Evolutionary conservation across 2,888 invertebrate genomes (phyloP).

Genomic region (Athripsodes cinereus): DNA sequence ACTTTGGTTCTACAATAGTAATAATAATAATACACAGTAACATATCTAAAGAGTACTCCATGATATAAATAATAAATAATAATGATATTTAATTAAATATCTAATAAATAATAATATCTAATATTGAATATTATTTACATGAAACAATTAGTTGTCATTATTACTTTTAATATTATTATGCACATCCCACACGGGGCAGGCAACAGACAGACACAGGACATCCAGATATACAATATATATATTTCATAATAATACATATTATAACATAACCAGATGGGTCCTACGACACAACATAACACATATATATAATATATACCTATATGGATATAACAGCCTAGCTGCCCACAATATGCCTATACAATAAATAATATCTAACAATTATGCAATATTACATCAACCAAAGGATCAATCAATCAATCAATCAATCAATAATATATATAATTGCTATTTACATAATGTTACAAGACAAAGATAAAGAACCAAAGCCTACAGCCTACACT

Average conservation of each 20-base stretch:
- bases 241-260: conserved; percentile 4
- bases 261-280: too few species aligned
- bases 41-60: conserved; percentile 18
- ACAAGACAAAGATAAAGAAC: too few species aligned
- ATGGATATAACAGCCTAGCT: conserved; percentile 11
- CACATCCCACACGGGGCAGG: neutral
- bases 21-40: conserved; percentile 12
- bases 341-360: conserved; percentile 4
- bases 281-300: too few species aligned
- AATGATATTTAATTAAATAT: conserved; percentile 51
- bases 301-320: too few species aligned
- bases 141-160: neutral
- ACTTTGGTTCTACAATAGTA: neutral
- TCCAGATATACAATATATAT: conserved; percentile 2
- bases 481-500: too few species aligned
- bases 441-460: too few species aligned
- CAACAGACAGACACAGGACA: neutral
- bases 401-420: too few species aligned
- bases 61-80: conserved; percentile 36
- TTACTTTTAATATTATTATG: neutral
- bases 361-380: too few species aligned
- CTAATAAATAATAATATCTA: conserved; percentile 50
- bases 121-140: conserved; percentile 15
- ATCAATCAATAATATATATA: too few species aligned
- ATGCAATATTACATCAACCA: too few species aligned